Base-by-base conservation (phyloP, 2,797 vertebrate species). In the Echeneis naucrates region DNA sequence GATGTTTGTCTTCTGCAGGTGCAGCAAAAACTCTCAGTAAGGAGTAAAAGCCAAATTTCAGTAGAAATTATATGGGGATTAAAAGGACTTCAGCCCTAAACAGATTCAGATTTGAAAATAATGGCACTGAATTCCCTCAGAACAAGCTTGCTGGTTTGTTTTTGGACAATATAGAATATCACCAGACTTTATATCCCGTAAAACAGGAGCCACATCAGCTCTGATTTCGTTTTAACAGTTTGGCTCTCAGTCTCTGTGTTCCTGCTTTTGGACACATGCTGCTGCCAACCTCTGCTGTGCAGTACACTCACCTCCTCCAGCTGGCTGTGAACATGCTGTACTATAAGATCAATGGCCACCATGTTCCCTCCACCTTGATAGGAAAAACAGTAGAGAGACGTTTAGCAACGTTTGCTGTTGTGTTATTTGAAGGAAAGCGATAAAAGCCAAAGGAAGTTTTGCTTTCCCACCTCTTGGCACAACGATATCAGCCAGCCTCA, bases 241-340 rank as follows among this genome's bases (percentile, higher is more conserved):
- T 27, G 13, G 19, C 11, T 21, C 40, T 72, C 30, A 27, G 26
- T 52, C 13, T 56, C 45, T 33, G 3, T 59, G 63, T 69, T 79
- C 19, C 56, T 57, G 19, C 42, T 59, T 77, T 60, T 5, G 1
- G 30, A 75, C 90, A 90, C 87, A 85, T 1, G 89, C 81, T 84
- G 88, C 90, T 69, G 72, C 88, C 77, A 76, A 53, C 52, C 37
- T 50, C 72, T 58, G 40, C 48, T n/a, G 4, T 40, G 66, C 42
- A n/a, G 1, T 2, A n/a, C 4, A n/a, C 96, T 95, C 60, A 97
- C 97, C 95, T 98, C 96, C 80, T 98, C 97, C 91, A 98, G 92
- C 87, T 98, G 97, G 85, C 96, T 98, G 93, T 98, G 97, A 17
- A 97, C 96, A 0, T 98, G 97, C 85, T 98, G 97, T 8, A 96